Conservation (phyloP, 2,888 invertebrate species). For the Trichopria drosophilae region DNA sequence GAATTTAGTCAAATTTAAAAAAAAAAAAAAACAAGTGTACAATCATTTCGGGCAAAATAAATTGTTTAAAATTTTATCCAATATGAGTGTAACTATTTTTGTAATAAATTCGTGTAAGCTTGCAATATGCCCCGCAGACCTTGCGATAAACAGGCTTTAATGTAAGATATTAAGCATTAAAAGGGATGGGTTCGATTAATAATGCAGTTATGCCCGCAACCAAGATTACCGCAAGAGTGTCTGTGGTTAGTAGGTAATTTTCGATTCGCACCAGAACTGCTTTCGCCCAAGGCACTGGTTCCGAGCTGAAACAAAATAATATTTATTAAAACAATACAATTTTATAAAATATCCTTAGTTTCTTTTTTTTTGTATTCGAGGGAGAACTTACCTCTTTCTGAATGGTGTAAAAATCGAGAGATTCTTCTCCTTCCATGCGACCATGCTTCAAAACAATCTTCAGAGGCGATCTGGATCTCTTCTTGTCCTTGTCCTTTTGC, state of each 20-base stretch:
- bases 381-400: slow-evolving; percentile 66
- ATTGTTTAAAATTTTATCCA: neutral
- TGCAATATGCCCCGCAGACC: neutral
- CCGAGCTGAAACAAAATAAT: slow-evolving; percentile 51
- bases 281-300: slow-evolving; percentile 57
- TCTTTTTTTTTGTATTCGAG: neutral
- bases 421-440: slow-evolving; percentile 60
- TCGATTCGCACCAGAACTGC: slow-evolving; percentile 60
- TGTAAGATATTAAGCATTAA: slow-evolving; percentile 15
- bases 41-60: neutral
- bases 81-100: neutral
- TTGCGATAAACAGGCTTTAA: neutral
- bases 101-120: neutral
- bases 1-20: neutral
- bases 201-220: slow-evolving; percentile 58
- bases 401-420: slow-evolving; percentile 69
- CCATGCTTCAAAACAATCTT: slow-evolving; percentile 77
- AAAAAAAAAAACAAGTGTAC: neutral
- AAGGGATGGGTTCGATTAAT: slow-evolving; percentile 49
- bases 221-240: slow-evolving; percentile 59
- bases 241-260: slow-evolving; percentile 60
- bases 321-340: slow-evolving; percentile 2
- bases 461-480: slow-evolving; percentile 68
- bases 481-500: slow-evolving; percentile 63
- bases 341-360: neutral